phyloP scores from a whole-genome alignment of 2,113 vertebrate species.

The Orycteropus afer region DNA sequence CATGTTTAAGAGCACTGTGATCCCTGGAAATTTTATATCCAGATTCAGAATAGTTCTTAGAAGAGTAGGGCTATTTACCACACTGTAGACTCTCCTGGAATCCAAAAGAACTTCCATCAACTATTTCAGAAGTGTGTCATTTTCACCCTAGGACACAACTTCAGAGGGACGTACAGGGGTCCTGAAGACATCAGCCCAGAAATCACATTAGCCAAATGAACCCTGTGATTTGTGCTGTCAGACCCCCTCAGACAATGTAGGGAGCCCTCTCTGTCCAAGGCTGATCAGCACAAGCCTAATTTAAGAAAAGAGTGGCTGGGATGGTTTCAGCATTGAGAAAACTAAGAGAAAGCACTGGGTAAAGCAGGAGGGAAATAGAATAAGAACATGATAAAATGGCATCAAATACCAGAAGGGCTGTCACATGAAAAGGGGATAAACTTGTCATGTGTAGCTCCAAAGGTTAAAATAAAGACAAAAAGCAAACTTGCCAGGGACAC shows the following conservation, averaged over 20 bases:
- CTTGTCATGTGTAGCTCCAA: neutral
- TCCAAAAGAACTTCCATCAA: neutral
- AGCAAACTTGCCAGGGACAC: neutral
- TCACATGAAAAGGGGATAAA: slow-evolving; percentile 39
- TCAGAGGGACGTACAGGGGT: neutral
- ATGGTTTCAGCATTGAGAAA: neutral
- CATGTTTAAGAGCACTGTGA: neutral
- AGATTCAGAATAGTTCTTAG: neutral
- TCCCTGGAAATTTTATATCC: neutral
- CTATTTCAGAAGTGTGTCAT: neutral
- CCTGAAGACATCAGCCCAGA: neutral
- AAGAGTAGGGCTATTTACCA: neutral
- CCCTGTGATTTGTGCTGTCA: neutral
- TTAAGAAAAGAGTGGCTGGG: neutral
- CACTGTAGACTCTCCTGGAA: neutral
- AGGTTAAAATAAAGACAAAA: neutral
- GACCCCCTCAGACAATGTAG: neutral
- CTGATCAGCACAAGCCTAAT: neutral
- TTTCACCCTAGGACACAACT: neutral
- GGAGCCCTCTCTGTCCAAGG: neutral
- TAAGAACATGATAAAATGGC: neutral
- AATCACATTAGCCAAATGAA: neutral
- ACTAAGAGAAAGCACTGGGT: neutral
- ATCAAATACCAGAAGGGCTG: neutral
- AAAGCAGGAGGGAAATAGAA: neutral